Conservation (phyloP, 2,797 vertebrate species). For the Aplochiton taeniatus region DNA sequence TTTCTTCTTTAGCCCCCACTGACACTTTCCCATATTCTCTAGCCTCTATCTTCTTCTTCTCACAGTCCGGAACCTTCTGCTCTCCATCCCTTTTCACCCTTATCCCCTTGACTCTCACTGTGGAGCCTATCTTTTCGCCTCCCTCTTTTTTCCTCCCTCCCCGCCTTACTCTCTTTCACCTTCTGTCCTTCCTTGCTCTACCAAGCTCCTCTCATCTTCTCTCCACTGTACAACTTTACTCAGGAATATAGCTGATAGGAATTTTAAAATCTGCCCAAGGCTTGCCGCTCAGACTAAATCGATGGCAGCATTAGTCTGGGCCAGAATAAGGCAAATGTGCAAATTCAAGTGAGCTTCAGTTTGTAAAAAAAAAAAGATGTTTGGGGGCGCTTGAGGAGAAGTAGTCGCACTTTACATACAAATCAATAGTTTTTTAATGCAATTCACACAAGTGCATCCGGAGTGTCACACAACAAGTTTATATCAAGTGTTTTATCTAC, state of each 20-base stretch:
- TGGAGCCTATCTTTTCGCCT: constrained; percentile 13
- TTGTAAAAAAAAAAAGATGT: neutral
- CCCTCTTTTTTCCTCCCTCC: neutral
- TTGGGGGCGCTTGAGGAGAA: constrained; percentile 6
- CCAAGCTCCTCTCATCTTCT: constrained; percentile 14
- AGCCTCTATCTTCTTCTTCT: neutral
- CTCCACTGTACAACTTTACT: constrained; percentile 56
- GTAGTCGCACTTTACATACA: neutral
- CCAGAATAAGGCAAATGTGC: constrained; percentile 52
- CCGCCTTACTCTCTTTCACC: neutral
- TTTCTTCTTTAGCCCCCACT: neutral
- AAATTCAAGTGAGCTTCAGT: constrained; percentile 30
- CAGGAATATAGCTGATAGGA: constrained; percentile 47
- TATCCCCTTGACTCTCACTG: constrained; percentile 15
- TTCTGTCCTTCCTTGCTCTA: neutral
- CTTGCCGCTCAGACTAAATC: constrained; percentile 42
- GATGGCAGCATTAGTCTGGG: constrained; percentile 36
- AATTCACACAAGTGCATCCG: neutral
- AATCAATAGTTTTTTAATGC: neutral
- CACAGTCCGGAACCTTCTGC: neutral
- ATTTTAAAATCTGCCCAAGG: constrained; percentile 49
- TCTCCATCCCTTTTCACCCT: neutral
- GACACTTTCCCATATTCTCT: neutral
- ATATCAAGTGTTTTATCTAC: too few species aligned
- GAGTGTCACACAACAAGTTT: neutral